These are phyloP conservation scores for Drosophila ambigua DNA, from an alignment of 1,140 invertebrate genomes.

Conservation along the genomic window DNA sequence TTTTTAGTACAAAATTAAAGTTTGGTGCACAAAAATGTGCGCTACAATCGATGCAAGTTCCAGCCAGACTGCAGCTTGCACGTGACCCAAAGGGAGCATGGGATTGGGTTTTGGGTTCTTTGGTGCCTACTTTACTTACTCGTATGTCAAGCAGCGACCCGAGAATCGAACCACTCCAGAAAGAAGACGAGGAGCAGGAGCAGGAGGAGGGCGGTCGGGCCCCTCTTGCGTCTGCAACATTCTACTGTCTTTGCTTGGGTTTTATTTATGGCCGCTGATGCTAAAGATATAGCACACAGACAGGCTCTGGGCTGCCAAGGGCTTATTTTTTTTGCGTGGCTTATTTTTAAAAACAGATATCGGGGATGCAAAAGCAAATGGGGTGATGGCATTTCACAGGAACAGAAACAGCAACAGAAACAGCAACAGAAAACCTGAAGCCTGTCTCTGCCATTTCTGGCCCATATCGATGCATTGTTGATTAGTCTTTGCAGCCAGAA, in stretches of 20 bases:
- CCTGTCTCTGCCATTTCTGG: constrained; percentile 16
- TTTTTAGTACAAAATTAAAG: too few relatives aligned
- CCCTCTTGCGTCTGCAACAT: constrained; percentile 55
- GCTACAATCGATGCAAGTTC: neutral
- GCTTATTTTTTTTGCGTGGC: constrained; percentile 34
- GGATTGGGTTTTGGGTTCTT: constrained; percentile 12
- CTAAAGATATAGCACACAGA: constrained; percentile 79
- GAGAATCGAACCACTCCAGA: constrained; percentile 11
- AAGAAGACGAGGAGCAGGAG: constrained; percentile 24
- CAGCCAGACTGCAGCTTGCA: constrained; percentile 9
- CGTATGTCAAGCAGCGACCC: constrained; percentile 55
- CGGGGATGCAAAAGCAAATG: constrained; percentile 32
- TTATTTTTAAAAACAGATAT: constrained; percentile 59
- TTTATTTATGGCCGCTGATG: constrained; percentile 80
- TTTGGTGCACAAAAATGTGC: neutral
- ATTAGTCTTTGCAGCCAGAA: constrained; percentile 38
- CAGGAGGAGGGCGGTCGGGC: constrained; percentile 3
- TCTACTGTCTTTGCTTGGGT: constrained; percentile 64
- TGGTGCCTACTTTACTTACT: constrained; percentile 39
- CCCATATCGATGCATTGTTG: constrained; percentile 69
- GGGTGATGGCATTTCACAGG: constrained; percentile 67
- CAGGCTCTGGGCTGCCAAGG: constrained; percentile 20
- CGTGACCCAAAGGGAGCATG: constrained; percentile 6
- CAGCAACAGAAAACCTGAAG: constrained; percentile 16
- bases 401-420: constrained; percentile 24